These are phyloP conservation scores for Achatina immaculata DNA, from an alignment of 1,140 invertebrate genomes.

Conservation along the genomic window DNA sequence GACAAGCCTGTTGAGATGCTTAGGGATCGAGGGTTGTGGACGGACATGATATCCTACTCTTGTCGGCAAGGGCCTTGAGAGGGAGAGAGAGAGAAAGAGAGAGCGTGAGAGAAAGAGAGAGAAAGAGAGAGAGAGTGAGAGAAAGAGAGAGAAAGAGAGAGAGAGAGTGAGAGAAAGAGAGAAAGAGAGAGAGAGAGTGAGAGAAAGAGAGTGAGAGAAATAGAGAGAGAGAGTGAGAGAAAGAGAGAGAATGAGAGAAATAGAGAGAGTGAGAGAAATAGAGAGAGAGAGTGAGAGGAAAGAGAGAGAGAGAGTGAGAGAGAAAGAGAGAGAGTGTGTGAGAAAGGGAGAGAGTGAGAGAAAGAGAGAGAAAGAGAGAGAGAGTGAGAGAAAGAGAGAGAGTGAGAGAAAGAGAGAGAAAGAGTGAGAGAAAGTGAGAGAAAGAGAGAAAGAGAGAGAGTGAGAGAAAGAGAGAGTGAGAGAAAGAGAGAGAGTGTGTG, in stretches of 20 bases:
- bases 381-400: constrained; percentile 7
- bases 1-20: too few species aligned
- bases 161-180: constrained; percentile 6
- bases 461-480: not conserved
- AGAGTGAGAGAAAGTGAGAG: too few species aligned
- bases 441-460: constrained; percentile 12
- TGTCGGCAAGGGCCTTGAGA: too few species aligned
- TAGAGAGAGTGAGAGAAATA: too few species aligned
- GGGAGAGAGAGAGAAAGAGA: too few species aligned
- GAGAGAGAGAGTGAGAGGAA: constrained; percentile 6
- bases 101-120: constrained; percentile 21
- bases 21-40: too few species aligned
- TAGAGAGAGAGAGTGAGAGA: too few species aligned
- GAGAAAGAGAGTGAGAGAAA: too few species aligned
- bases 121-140: constrained; percentile 6
- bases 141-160: not conserved
- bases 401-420: constrained; percentile 5
- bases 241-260: too few species aligned
- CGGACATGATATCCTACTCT: too few species aligned
- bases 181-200: constrained; percentile 6
- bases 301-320: not conserved
- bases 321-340: constrained; percentile 7
- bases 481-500: constrained; percentile 24
- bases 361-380: constrained; percentile 6
- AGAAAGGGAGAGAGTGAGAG: too few species aligned